phyloP scores from a whole-genome alignment of 2,888 invertebrate species.

The Trichopoda pennipes region DNA sequence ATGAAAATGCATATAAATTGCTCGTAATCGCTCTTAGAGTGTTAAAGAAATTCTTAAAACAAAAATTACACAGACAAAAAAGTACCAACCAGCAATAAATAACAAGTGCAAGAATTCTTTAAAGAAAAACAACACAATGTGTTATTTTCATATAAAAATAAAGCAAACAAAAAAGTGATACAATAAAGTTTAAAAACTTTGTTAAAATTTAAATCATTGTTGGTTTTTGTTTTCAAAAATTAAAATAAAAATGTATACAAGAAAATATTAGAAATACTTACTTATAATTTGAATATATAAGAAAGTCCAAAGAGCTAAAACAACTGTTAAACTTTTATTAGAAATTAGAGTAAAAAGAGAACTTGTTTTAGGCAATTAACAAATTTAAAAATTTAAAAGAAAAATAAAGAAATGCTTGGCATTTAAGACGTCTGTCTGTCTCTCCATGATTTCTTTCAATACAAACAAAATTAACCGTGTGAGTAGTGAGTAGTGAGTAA shows the following conservation, averaged over 20 bases:
- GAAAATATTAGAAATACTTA: conserved; percentile 21
- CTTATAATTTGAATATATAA: conserved; percentile 46
- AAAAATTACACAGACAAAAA: conserved; percentile 12
- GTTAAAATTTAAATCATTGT: conserved; percentile 40
- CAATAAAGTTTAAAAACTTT: conserved; percentile 57
- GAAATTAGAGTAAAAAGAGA: conserved; percentile 50
- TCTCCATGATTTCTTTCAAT: conserved; percentile 9
- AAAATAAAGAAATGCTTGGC: conserved; percentile 24
- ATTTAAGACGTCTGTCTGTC: too few relatives aligned
- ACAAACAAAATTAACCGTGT: conserved; percentile 35
- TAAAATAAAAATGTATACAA: conserved; percentile 30
- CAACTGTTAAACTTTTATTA: conserved; percentile 56
- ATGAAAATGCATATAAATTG: conserved; percentile 58
- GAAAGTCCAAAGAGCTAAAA: conserved; percentile 64
- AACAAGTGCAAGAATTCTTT: conserved; percentile 56
- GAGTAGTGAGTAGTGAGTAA: too few relatives aligned
- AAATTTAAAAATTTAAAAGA: conserved; percentile 61
- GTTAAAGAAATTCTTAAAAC: conserved; percentile 60
- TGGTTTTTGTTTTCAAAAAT: conserved; percentile 45
- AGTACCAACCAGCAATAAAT: conserved; percentile 60
- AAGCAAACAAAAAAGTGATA: conserved; percentile 56
- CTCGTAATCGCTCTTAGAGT: conserved; percentile 66
- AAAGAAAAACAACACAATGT: conserved; percentile 49
- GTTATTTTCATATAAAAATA: conserved; percentile 39
- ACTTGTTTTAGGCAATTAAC: conserved; percentile 66